Evolutionary conservation across 2,113 vertebrate genomes (phyloP).

Genomic region (Antennarius striatus): DNA sequence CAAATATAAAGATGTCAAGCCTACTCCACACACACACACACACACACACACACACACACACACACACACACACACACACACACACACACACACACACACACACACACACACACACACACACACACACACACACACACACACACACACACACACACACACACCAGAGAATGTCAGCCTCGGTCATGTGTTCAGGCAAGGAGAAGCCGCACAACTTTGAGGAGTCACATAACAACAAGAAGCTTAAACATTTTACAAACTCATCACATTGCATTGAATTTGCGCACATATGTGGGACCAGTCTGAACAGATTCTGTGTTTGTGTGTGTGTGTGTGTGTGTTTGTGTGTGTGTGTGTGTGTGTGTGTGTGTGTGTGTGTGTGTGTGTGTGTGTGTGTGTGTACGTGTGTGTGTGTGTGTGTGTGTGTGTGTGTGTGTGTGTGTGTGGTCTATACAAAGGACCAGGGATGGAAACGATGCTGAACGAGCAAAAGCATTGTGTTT

Average conservation of each 20-base stretch:
- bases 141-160: neutral
- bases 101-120: constrained; percentile 3
- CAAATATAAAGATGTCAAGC: constrained; percentile 8
- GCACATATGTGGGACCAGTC: neutral
- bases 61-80: neutral
- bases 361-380: constrained; percentile 1
- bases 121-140: neutral
- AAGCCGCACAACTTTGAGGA: neutral
- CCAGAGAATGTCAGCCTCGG: constrained; percentile 33
- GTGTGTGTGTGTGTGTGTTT: neutral
- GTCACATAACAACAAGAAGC: constrained; percentile 12
- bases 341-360: constrained; percentile 7
- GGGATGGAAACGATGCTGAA: constrained; percentile 46
- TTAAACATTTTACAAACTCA: neutral
- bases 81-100: neutral
- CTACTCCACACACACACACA: neutral
- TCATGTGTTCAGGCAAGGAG: constrained; percentile 10
- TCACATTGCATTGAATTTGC: neutral
- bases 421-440: constrained; percentile 5
- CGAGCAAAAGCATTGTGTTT: constrained; percentile 44
- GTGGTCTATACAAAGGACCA: constrained; percentile 8
- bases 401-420: constrained; percentile 1
- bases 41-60: constrained; percentile 6
- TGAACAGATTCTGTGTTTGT: neutral
- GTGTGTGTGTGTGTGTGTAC: neutral